A percentile compares a stretch with the other conserved stretches of the same genome.
phyloP scores from a whole-genome alignment of 2,113 vertebrate species.

The Tachuris rubrigastra region DNA sequence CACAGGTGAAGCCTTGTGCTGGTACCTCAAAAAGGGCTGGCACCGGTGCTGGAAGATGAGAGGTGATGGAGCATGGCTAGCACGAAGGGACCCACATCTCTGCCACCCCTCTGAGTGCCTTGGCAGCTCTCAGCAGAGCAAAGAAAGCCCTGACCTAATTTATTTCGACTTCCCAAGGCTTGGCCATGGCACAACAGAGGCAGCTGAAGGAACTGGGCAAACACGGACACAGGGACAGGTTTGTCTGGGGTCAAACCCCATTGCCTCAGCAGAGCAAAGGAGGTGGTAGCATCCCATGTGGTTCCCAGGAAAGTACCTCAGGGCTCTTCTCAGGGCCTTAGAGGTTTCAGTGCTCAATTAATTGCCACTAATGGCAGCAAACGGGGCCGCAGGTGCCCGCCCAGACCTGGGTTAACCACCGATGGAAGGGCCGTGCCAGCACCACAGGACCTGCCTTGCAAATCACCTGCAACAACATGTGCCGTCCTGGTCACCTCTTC shows the following conservation, averaged over 20 bases:
- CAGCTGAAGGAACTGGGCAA: background rate
- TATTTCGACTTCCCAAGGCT: background rate
- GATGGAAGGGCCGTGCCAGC: background rate
- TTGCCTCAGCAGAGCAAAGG: background rate
- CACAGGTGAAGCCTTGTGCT: rapidly evolving
- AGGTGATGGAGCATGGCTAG: background rate
- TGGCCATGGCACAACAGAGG: background rate
- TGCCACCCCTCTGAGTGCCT: background rate
- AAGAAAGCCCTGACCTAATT: constrained; percentile 28
- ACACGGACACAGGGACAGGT: rapidly evolving
- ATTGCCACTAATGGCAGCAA: background rate
- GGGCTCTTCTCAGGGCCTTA: background rate
- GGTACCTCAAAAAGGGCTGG: background rate
- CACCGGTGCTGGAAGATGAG: background rate
- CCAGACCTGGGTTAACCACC: rapidly evolving
- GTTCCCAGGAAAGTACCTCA: background rate
- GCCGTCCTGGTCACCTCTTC: constrained; percentile 35
- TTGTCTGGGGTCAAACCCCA: background rate
- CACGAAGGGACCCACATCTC: rapidly evolving
- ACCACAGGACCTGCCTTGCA: background rate
- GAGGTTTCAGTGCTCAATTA: background rate
- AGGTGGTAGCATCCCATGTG: background rate
- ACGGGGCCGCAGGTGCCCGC: background rate
- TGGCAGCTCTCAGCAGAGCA: background rate
- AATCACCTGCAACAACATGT: constrained; percentile 27